Evolutionary conservation across 2,888 invertebrate species (phyloP).

Genomic region (Hirtodrosophila histrioides): DNA sequence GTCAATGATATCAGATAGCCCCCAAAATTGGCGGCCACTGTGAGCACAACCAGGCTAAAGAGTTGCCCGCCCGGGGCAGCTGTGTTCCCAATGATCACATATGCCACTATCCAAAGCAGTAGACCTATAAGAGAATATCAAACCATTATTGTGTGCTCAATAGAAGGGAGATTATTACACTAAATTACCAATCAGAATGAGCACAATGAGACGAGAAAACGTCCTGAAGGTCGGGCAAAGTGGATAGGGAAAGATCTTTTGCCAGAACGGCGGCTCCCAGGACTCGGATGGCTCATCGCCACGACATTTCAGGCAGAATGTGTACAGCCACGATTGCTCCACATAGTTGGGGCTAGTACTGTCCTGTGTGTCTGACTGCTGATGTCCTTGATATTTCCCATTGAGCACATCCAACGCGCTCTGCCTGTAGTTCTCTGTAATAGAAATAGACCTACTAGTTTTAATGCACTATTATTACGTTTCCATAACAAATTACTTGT

Average conservation of each 20-base stretch:
- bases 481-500: constrained; percentile 41
- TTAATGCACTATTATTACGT: constrained; percentile 19
- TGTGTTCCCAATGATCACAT: constrained; percentile 90
- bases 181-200: constrained; percentile 88
- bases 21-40: constrained; percentile 91
- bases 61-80: constrained; percentile 94
- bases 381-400: constrained; percentile 77
- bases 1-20: constrained; percentile 92
- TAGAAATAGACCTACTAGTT: constrained; percentile 24
- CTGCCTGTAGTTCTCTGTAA: constrained; percentile 78
- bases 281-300: constrained; percentile 90
- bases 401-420: constrained; percentile 81
- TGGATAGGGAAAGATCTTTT: constrained; percentile 92
- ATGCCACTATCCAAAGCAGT: constrained; percentile 91
- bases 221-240: constrained; percentile 94
- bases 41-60: constrained; percentile 90
- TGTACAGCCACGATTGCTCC: constrained; percentile 91
- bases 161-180: background rate
- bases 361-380: constrained; percentile 44
- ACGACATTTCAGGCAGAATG: constrained; percentile 92
- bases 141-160: background rate
- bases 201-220: constrained; percentile 90
- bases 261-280: constrained; percentile 93
- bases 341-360: constrained; percentile 67
- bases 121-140: constrained; percentile 85